Evolutionary conservation across 2,888 invertebrate species (phyloP), one percentile per base, ranked within the genome.

Genomic region (Apamea monoglypha): DNA sequence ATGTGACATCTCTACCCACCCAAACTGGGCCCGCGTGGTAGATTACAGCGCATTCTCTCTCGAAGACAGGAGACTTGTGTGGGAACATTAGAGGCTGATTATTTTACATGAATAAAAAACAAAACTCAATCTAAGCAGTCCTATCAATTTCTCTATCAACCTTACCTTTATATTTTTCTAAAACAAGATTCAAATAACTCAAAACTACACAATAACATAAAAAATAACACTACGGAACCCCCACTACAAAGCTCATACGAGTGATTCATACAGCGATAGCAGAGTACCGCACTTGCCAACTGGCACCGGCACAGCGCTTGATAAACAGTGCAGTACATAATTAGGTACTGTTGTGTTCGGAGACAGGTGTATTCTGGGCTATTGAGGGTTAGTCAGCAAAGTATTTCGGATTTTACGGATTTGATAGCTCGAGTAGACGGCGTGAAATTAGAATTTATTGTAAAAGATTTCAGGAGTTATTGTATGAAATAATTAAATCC

Each of bases 201-300:
- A 53, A 73, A 76, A 47, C 18, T n/a, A 8, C 1, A 56, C 18
- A 74, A 36, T 32, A 74, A 36, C n/a, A 80, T 40, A 25, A 40
- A 50, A 71, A 47, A 78, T 59, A 76, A 61, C 2, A 70, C 78
- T 78, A 84, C 78, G 72, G 83, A 80, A 79, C 85, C 83, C 40
- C 36, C 59, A 67, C 68, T 53, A 36, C 76, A 81, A 77, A 79
- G 29, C 86, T 88, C 87, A 82, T 89, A 91, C 87, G 78, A 70
- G 81, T 92, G 92, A 92, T 80, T 92, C 92, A 92, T 81, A 76
- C 77, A 18, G 56, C 67, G 89, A 87, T 90, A 90, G 74, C 81
- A 73, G 88, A 86, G 89, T 88, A 89, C 81, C 90, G 92, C 91
- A 92, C 92, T 74, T 93, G 93, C 93, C 93, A 93, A 89, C 90